Base-by-base conservation (phyloP, 2,113 vertebrate species). In the Lepisosteus oculatus region DNA sequence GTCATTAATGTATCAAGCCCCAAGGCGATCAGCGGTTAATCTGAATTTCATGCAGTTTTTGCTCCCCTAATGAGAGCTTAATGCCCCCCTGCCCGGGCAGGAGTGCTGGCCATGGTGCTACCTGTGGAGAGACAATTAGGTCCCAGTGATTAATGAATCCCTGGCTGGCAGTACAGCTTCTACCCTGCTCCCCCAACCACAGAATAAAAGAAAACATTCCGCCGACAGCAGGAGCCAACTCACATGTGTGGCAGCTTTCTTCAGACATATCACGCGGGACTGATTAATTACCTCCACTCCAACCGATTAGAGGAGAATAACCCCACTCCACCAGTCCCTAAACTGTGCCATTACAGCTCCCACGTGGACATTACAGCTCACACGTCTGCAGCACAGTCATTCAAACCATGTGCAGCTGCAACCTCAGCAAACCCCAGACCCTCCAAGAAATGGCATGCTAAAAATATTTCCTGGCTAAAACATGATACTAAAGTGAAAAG, bases 11-110 rank as follows among this genome's bases (percentile, higher is more conserved):
- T 8, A 29, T 6, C 2, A 41, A 29, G 42, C 17, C 62, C 62
- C 62, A 9, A 65, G 62, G 62, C 62, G 62, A 65, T 6, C 42
- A 29, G 62, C 29, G 11, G 62, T 41, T 65, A 65, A 65, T 65
- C 62, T 65, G 62, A 65, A 65, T 65, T 65, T 65, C 62, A 65
- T 8, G 42, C 62, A 65, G 62, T 65, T 65, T 65, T 65, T 65
- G n/a, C 62, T 65, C 29, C 62, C 62, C 17, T 65, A 65, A 65
- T 65, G 62, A 65, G 62, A 65, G 62, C 62, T 65, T 65, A 65
- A 65, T 65, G 62, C 62, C 15, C 42, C 62, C 62, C 62, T 65
- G 62, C 29, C 62, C 62, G 29, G 62, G 5, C n/a, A 4, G 62
- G n/a, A 65, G 62, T 7, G 17, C 62, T 43, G 42, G 62, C 62